Percentiles rank a stretch among this genome's conserved stretches.
phyloP scores from a whole-genome alignment of 2,888 invertebrate species.

The Xanthia togata region DNA sequence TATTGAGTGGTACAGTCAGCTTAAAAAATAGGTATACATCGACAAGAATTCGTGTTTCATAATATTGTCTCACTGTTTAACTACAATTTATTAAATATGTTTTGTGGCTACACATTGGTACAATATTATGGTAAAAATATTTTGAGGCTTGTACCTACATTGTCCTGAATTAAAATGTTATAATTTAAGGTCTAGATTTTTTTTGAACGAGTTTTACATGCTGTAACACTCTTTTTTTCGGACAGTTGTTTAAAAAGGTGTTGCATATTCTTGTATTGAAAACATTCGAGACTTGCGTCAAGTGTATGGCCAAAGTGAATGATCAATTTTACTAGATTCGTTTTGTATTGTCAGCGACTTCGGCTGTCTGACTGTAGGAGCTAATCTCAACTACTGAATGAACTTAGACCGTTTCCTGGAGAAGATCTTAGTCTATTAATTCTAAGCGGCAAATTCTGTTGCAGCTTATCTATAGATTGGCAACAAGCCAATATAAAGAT shows the following conservation, averaged over 20 bases:
- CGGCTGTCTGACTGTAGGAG: slow-evolving; percentile 2
- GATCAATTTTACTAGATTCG: neutral
- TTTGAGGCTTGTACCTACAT: neutral
- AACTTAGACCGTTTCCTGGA: slow-evolving; percentile 21
- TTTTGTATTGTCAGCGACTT: neutral
- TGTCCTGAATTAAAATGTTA: neutral
- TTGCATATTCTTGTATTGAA: too few species aligned
- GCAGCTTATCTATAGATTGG: slow-evolving; percentile 11
- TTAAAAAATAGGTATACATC: neutral
- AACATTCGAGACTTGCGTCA: neutral
- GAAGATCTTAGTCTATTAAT: slow-evolving; percentile 25
- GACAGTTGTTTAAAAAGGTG: too few species aligned
- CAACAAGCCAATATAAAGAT: slow-evolving; percentile 1
- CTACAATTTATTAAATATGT: neutral
- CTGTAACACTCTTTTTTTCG: too few species aligned
- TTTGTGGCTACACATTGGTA: neutral
- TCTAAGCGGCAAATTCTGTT: slow-evolving; percentile 3
- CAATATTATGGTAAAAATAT: neutral
- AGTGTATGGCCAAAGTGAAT: neutral
- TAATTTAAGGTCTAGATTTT: neutral
- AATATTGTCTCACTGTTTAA: neutral
- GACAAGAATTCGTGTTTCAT: neutral
- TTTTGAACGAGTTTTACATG: neutral
- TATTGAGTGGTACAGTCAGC: neutral
- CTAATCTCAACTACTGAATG: slow-evolving; percentile 12